These are phyloP conservation scores for Drosophila virilis DNA, from an alignment of 1,140 invertebrate species.

Conservation along the genomic window DNA sequence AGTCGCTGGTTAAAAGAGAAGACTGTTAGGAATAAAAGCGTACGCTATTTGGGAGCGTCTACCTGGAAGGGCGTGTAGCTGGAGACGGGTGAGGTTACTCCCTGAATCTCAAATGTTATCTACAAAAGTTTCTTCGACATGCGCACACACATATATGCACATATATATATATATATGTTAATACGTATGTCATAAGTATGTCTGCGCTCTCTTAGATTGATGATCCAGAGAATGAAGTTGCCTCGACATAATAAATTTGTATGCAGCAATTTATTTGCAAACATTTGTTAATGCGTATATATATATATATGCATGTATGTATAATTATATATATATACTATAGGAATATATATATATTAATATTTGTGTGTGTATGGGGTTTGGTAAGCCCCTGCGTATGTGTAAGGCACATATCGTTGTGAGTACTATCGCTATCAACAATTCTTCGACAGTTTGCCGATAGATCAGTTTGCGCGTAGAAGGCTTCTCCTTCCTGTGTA, in stretches of 20 bases:
- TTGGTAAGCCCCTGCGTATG: conserved; percentile 1
- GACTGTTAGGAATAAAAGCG: conserved; percentile 14
- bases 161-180: neutral
- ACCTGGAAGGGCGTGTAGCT: neutral
- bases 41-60: neutral
- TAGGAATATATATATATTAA: conserved; percentile 21
- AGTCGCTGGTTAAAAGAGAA: conserved; percentile 50
- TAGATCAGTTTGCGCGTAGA: conserved; percentile 80
- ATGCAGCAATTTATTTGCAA: conserved; percentile 13
- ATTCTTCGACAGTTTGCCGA: conserved; percentile 81
- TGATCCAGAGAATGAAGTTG: conserved; percentile 16
- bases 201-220: conserved; percentile 34
- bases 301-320: neutral
- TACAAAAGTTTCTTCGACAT: conserved; percentile 5
- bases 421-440: conserved; percentile 72
- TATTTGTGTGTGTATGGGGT: neutral
- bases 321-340: conserved; percentile 1
- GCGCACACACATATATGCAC: neutral
- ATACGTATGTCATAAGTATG: neutral
- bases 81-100: neutral
- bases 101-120: conserved; percentile 20
- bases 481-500: conserved; percentile 64
- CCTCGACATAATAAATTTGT: conserved; percentile 21
- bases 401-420: conserved; percentile 41
- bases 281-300: conserved; percentile 9